A percentile compares a stretch with the other conserved stretches of the same genome.
Evolutionary conservation across 2,797 vertebrate species (phyloP).

Genomic region (Rhabdomys pumilio): DNA sequence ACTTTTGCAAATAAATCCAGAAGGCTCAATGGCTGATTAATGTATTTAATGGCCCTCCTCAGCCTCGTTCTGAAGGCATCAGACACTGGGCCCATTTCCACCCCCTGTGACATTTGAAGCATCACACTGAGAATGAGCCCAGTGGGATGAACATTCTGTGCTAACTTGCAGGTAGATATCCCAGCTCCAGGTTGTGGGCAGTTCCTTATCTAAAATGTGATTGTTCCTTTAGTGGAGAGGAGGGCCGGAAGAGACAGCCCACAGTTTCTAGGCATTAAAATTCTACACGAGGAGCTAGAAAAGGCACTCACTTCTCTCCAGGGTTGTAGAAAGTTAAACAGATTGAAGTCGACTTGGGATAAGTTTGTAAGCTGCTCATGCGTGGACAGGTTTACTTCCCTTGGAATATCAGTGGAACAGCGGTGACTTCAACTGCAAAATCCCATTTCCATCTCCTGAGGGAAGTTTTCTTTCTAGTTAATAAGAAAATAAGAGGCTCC

Average conservation of each 20-base stretch:
- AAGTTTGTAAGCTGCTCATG: background rate
- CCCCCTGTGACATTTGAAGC: rapidly evolving
- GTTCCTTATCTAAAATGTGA: background rate
- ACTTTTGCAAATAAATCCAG: background rate
- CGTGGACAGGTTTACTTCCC: background rate
- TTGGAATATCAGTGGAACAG: background rate
- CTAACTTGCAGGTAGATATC: background rate
- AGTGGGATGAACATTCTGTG: no score
- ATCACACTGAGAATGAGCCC: background rate
- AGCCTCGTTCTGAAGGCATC: background rate
- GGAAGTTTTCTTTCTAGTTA: background rate
- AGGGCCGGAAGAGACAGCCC: background rate
- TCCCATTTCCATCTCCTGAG: background rate
- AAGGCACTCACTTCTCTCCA: background rate
- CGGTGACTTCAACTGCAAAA: background rate
- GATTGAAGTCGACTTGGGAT: background rate
- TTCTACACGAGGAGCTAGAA: no score
- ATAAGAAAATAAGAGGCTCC: background rate
- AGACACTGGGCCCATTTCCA: rapidly evolving
- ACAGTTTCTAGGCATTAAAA: background rate
- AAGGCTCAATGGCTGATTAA: background rate
- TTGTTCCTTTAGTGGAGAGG: background rate
- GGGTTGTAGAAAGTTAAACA: background rate
- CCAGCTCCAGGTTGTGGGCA: background rate
- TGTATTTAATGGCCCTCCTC: background rate